phyloP scores from a whole-genome alignment of 2,888 invertebrate genomes.

The Cephus sareptanus region DNA sequence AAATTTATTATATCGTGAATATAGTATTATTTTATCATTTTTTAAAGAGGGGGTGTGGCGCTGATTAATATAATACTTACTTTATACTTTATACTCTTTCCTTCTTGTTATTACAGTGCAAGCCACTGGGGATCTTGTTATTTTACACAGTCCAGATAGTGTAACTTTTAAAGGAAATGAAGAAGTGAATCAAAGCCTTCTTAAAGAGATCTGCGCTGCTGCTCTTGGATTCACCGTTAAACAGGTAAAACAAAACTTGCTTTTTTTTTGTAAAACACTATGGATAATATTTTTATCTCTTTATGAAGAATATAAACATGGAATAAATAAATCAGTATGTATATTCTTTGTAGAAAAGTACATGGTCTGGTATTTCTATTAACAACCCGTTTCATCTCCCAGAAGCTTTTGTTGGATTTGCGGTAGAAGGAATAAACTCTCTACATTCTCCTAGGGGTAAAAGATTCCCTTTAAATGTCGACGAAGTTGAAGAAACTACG shows the following conservation, averaged over 20 bases:
- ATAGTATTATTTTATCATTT: not conserved
- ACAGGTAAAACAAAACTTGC: constrained; percentile 67
- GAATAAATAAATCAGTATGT: constrained; percentile 9
- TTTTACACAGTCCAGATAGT: constrained; percentile 77
- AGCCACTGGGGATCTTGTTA: constrained; percentile 75
- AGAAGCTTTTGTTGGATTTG: constrained; percentile 77
- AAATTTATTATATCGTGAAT: not conserved
- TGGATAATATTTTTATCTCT: not conserved
- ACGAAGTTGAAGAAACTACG: constrained; percentile 74
- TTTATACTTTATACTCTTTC: not conserved
- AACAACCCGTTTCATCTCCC: constrained; percentile 79
- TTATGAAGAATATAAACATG: not conserved
- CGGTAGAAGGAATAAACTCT: constrained; percentile 74
- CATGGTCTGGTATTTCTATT: constrained; percentile 78
- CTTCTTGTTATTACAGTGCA: constrained; percentile 64
- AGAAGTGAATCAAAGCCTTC: constrained; percentile 72
- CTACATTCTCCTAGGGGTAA: constrained; percentile 60
- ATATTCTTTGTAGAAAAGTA: constrained; percentile 67
- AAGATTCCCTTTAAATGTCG: constrained; percentile 71
- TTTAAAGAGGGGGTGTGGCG: constrained; percentile 4
- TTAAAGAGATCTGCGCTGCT: constrained; percentile 80
- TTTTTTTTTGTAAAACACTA: no score
- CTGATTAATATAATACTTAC: not conserved
- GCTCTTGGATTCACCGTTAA: constrained; percentile 79
- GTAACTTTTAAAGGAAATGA: constrained; percentile 76